Base-by-base conservation (phyloP, 2,797 vertebrate genomes). In the Botia kubotai region DNA sequence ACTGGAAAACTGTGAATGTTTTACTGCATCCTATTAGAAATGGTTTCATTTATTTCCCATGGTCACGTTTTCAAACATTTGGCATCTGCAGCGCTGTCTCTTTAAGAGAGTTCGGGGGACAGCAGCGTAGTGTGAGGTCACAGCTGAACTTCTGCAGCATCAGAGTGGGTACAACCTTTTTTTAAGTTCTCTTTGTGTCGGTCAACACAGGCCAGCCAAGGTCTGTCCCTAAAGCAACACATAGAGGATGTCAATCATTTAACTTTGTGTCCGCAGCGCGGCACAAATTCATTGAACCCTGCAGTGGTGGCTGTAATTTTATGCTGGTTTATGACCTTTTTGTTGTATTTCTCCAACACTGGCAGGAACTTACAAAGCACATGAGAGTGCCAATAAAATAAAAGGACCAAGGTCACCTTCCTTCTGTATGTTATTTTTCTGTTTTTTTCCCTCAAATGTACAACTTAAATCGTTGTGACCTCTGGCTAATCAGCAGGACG, bases 401-500 rank as follows among this genome's bases (percentile, higher is more conserved):
- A 58, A 33, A 67, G 71, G 13, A 67, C 10, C 60, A 80, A 74
- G 71, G 78, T 80, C 71, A 80, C 50, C 71, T 66, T 71, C 12
- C 14, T 39, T 60, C 26, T 6, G 5, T 58, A 6, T 62, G 23
- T 68, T 55, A 53, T 48, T 12, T 65, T 6, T 6, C 12, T 58
- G 16, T 63, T 17, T 55, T 67, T 26, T 3, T 2, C 1, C 2
- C 26, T 72, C 23, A 65, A 63, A 72, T 72, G 39, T 63, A 50
- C 17, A 82, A 62, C 62, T 84, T 82, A 73, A 79, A 78, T 84
- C 71, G 78, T 85, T 86, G 83, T 52, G 82, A 83, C 75, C 85
- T 50, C 70, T 36, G 79, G 81, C 79, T 89, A 52, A 82, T 89
- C 85, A 87, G 84, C 75, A 73, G 50, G 0, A 14, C 55, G 79